Evolutionary conservation across 2,888 invertebrate genomes (phyloP).

Genomic region (Plebejus argus): DNA sequence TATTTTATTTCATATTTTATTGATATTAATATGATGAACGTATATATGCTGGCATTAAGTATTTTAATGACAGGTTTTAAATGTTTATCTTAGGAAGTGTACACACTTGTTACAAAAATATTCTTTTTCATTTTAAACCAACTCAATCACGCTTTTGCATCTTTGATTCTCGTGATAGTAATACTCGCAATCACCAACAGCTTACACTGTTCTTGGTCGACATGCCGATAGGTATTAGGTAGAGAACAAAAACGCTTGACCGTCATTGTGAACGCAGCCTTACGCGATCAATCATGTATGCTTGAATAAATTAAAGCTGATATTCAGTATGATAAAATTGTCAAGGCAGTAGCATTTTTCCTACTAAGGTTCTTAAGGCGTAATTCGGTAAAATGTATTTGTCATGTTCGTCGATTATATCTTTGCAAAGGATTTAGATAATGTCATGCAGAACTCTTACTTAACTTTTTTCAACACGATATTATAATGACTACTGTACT

Average conservation of each 20-base stretch:
- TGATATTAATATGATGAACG: conserved; percentile 69
- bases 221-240: background rate
- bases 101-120: background rate
- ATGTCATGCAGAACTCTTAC: conserved; percentile 34
- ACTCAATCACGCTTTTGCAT: background rate
- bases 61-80: conserved; percentile 33
- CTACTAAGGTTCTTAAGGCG: conserved; percentile 37
- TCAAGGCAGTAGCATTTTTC: conserved; percentile 37
- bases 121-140: background rate
- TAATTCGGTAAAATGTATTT: conserved; percentile 42
- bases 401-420: conserved; percentile 41
- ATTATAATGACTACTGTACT: conserved; percentile 23
- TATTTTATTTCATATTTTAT: conserved; percentile 76
- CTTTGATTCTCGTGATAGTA: background rate
- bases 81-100: conserved; percentile 23
- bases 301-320: conserved; percentile 30
- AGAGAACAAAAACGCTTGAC: background rate
- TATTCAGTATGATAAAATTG: conserved; percentile 32
- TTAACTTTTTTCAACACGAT: conserved; percentile 31
- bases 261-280: background rate
- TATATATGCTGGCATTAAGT: conserved; percentile 61
- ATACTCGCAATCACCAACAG: background rate
- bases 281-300: conserved; percentile 20
- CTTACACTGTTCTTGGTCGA: background rate
- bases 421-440: conserved; percentile 41